Conservation (phyloP, 2,888 invertebrate genomes). For the Diarsia mendica region DNA sequence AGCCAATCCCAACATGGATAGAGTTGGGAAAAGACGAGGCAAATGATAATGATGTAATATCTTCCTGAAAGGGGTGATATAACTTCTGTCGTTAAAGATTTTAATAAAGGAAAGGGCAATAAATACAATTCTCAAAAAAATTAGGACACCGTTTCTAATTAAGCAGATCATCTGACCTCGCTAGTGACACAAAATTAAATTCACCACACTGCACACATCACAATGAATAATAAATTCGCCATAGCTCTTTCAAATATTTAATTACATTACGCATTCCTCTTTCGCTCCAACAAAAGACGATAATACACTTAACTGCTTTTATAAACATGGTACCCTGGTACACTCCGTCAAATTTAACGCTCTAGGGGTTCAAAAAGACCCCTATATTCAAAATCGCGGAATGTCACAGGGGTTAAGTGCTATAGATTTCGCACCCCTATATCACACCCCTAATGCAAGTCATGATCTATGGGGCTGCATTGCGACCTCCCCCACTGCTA, state of each 20-base stretch:
- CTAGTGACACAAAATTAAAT: slow-evolving; percentile 10
- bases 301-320: slow-evolving; percentile 60
- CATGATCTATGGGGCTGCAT: slow-evolving; percentile 70
- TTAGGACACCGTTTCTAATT: not conserved
- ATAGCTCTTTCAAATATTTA: slow-evolving; percentile 53
- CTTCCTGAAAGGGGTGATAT: too few relatives aligned
- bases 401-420: slow-evolving; percentile 62
- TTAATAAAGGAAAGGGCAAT: not conserved
- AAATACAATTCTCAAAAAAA: not conserved
- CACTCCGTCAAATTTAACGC: slow-evolving; percentile 54
- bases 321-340: slow-evolving; percentile 53
- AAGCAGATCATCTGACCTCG: not conserved
- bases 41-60: too few relatives aligned
- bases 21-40: too few relatives aligned
- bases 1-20: too few relatives aligned
- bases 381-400: slow-evolving; percentile 54
- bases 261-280: slow-evolving; percentile 57
- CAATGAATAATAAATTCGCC: slow-evolving; percentile 33
- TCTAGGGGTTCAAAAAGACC: slow-evolving; percentile 38
- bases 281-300: slow-evolving; percentile 40
- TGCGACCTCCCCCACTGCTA: slow-evolving; percentile 53
- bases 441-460: slow-evolving; percentile 62
- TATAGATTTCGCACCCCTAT: slow-evolving; percentile 64
- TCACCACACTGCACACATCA: slow-evolving; percentile 15
- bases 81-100: not conserved